phyloP scores from a whole-genome alignment of 2,113 vertebrate species.

The Narcine bancroftii region DNA sequence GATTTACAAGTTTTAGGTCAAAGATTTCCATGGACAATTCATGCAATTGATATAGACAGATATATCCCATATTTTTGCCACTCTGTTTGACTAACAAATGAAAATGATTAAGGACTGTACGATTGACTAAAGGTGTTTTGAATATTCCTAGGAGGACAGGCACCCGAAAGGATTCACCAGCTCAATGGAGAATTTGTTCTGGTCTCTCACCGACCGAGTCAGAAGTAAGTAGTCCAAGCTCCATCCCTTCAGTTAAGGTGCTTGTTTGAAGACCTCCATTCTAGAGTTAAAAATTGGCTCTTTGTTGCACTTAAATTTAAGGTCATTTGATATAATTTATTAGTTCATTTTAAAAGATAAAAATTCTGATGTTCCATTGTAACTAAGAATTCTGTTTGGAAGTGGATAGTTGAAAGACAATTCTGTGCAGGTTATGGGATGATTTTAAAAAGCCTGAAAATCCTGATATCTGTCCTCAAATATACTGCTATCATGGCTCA shows the following conservation, averaged over 20 bases:
- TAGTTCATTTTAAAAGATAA: background rate
- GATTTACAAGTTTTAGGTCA: background rate
- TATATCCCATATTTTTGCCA: background rate
- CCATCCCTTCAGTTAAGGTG: background rate
- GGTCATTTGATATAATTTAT: background rate
- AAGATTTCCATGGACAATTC: background rate
- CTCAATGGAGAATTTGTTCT: conserved; percentile 77
- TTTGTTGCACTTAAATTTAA: background rate
- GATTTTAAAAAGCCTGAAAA: background rate
- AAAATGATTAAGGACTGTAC: background rate
- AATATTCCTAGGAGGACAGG: conserved; percentile 57
- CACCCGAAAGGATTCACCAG: conserved; percentile 67
- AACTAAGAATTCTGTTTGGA: background rate
- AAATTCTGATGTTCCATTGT: background rate
- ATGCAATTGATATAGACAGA: background rate
- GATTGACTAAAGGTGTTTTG: conserved; percentile 36
- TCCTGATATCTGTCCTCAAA: background rate
- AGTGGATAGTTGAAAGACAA: background rate
- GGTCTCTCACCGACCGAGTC: conserved; percentile 67
- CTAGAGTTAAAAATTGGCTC: background rate
- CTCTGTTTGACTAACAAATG: background rate
- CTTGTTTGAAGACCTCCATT: background rate
- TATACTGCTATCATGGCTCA: too few relatives aligned
- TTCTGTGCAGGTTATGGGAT: background rate
- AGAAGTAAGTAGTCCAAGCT: conserved; percentile 65